phyloP scores from a whole-genome alignment of 2,888 invertebrate species.

The Leucophenga maculata region DNA sequence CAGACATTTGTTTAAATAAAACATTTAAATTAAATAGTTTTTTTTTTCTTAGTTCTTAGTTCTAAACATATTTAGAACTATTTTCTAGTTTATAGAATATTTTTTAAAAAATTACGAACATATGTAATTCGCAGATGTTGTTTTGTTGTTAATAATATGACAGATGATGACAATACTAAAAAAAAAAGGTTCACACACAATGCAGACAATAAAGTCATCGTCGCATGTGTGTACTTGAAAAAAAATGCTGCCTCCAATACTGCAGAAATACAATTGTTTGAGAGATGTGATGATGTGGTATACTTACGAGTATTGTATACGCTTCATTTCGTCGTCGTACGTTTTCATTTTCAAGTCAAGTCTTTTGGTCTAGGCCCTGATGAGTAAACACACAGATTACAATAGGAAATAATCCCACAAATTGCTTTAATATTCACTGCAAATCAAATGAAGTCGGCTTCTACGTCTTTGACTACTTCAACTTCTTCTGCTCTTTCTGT shows the following conservation, averaged over 20 bases:
- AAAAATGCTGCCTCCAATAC: slow-evolving; percentile 16
- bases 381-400: slow-evolving; percentile 61
- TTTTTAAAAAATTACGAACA: no score
- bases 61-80: slow-evolving; percentile 54
- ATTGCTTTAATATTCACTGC: slow-evolving; percentile 67
- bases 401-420: slow-evolving; percentile 67
- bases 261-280: no score
- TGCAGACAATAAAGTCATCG: slow-evolving; percentile 38
- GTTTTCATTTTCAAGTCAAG: slow-evolving; percentile 23
- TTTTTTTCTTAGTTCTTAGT: no score
- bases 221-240: slow-evolving; percentile 57
- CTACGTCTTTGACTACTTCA: slow-evolving; percentile 47
- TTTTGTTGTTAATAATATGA: slow-evolving; percentile 22
- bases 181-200: slow-evolving; percentile 32
- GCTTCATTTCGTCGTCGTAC: slow-evolving; percentile 1
- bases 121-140: slow-evolving; percentile 30
- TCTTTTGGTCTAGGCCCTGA: slow-evolving; percentile 37
- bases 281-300: not conserved
- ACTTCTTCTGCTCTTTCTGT: not conserved
- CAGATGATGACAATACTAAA: slow-evolving; percentile 15
- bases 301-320: not conserved
- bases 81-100: no score
- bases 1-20: not conserved
- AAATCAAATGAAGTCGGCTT: slow-evolving; percentile 63
- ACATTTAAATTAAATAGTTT: slow-evolving; percentile 3